A percentile compares a stretch with the other conserved stretches of the same genome.
Evolutionary conservation across 1,140 invertebrate genomes (phyloP).

Genomic region (Sycobia sp.): DNA sequence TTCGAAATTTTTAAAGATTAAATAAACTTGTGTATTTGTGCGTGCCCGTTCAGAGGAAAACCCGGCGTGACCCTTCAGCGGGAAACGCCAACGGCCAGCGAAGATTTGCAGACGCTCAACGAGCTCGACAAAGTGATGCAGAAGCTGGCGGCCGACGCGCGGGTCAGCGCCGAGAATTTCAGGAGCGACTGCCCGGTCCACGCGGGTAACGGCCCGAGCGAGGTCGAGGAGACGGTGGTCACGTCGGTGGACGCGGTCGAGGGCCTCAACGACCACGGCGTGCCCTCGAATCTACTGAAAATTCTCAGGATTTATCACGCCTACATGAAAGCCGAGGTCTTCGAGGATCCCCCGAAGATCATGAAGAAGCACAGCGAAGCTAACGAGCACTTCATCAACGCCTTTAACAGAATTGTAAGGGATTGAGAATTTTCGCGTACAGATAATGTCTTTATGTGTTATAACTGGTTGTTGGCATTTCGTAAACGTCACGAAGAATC

Average conservation of each 20-base stretch:
- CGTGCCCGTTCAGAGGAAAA: no score
- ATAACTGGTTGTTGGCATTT: no score
- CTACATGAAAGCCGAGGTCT: conserved; percentile 27
- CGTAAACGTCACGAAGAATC: no score
- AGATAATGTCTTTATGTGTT: no score
- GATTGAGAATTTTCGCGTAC: conserved; percentile 39
- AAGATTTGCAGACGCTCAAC: conserved; percentile 5
- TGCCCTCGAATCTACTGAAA: conserved; percentile 45
- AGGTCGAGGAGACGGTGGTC: conserved; percentile 24
- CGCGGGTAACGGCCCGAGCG: conserved; percentile 4
- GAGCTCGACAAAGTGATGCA: conserved; percentile 22
- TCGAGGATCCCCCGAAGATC: background rate
- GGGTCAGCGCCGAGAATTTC: background rate
- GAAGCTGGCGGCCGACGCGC: background rate
- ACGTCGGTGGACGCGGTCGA: conserved; percentile 39
- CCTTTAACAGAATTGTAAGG: conserved; percentile 38
- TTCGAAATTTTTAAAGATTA: no score
- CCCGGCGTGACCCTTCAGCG: no score
- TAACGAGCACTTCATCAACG: conserved; percentile 34
- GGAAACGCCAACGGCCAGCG: background rate
- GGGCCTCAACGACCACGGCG: conserved; percentile 39
- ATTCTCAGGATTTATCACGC: conserved; percentile 44
- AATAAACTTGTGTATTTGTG: no score
- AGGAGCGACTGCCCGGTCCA: conserved; percentile 41
- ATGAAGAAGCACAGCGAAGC: conserved; percentile 24